Evolutionary conservation across 2,797 vertebrate species (phyloP).

Genomic region (Enteromius fasciolatus): DNA sequence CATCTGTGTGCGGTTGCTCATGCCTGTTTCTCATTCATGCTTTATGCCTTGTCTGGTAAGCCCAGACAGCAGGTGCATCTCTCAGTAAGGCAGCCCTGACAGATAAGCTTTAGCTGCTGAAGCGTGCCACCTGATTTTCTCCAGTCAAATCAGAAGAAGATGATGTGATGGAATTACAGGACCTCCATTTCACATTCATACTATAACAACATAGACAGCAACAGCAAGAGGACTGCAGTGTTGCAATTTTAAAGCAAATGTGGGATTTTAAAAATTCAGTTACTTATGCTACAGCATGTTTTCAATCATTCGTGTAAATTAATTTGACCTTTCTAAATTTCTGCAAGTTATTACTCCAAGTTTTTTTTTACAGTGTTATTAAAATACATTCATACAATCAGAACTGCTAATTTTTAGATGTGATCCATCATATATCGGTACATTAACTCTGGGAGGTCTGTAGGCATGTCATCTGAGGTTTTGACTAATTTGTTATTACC

Average conservation of each 20-base stretch:
- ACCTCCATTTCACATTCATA: conserved; percentile 18
- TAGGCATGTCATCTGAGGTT: neutral
- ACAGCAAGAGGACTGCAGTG: neutral
- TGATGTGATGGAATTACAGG: conserved; percentile 40
- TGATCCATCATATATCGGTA: neutral
- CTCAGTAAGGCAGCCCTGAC: conserved; percentile 38
- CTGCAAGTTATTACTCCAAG: no score
- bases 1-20: conserved; percentile 48
- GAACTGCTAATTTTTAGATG: neutral
- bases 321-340: no score
- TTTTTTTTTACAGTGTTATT: neutral
- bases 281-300: neutral
- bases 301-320: no score
- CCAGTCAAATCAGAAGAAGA: conserved; percentile 40
- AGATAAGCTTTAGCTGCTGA: conserved; percentile 45
- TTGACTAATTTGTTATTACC: neutral
- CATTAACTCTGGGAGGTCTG: neutral
- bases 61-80: conserved; percentile 47
- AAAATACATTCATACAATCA: no score
- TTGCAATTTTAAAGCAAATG: neutral
- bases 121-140: conserved; percentile 34
- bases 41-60: conserved; percentile 57
- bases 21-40: conserved; percentile 58
- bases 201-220: conserved; percentile 5
- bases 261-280: neutral